Evolutionary conservation across 53 echinoderm and acorn worm genomes (phyloP), one percentile per base, ranked within the genome.

Genomic region (Holothuria scabra): DNA sequence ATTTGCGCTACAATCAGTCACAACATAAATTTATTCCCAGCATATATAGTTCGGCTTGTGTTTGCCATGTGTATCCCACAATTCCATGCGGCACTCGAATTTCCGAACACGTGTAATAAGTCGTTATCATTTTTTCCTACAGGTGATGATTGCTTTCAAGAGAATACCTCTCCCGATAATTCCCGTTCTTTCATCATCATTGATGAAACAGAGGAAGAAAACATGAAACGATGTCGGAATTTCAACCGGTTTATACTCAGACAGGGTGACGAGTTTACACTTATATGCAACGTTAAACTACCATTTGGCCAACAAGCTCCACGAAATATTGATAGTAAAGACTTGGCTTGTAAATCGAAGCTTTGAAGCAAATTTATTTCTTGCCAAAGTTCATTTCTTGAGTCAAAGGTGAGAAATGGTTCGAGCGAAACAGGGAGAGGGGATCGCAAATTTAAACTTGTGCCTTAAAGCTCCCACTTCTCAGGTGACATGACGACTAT

Each of bases 121-220:
- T 41, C 41, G 14, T 52, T 18, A 16, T 18, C 14, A 18, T 0
- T 81, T 46, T 62, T n/a, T 23, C 21, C 64, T 63, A 12, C 64
- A 81, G 82, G 82, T n/a, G 82, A 81, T 31, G 82, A 81, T 32
- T 63, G 26, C 10, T 81, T 64, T 48, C 60, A 60, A 22, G 28
- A 28, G 29, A 29, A 20, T 75, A n/a, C 55, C 28, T 2, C 22
- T 0, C 21, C 18, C 22, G 64, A 12, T 12, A 34, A 62, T 1
- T 16, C 10, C 1, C 8, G 5, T 22, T 6, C 12, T 14, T 5
- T 38, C 19, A 21, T 28, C 31, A 34, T 9, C 12, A 22, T 79
- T 18, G 25, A 81, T 49, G 82, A 81, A 41, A 81, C 60, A 2
- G 65, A 60, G 18, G 82, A 61, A 46, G 82, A 62, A 48, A 81